A percentile compares a stretch with the other conserved stretches of the same genome.
Conservation (phyloP, 1,140 invertebrate genomes). For the Nilaparvata lugens region DNA sequence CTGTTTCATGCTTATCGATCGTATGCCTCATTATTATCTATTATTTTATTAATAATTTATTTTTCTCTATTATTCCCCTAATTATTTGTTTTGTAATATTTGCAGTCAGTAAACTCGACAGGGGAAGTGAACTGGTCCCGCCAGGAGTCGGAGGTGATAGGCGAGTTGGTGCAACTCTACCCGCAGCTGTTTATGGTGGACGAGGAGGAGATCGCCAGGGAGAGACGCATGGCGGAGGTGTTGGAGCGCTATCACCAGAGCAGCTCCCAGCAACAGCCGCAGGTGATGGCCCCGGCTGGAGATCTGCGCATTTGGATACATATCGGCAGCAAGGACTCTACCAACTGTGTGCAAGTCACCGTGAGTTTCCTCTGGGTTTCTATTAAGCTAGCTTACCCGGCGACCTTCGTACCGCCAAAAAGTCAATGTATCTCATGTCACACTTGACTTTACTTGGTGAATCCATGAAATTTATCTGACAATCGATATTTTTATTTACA, state of each 20-base stretch:
- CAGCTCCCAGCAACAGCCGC: slow-evolving; percentile 34
- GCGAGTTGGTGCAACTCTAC: slow-evolving; percentile 55
- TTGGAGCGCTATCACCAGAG: slow-evolving; percentile 55
- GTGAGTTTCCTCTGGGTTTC: too few species aligned
- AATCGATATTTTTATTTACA: too few species aligned
- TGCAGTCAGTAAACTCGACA: not conserved
- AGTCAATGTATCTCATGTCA: too few species aligned
- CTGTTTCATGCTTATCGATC: too few species aligned
- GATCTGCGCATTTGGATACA: slow-evolving; percentile 76
- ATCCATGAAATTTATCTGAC: too few species aligned
- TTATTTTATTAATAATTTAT: too few species aligned
- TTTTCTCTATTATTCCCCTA: too few species aligned
- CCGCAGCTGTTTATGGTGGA: slow-evolving; percentile 49
- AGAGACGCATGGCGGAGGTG: slow-evolving; percentile 58
- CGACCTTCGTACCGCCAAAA: too few species aligned
- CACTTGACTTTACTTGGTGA: too few species aligned
- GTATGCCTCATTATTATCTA: too few species aligned
- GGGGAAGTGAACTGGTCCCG: slow-evolving; percentile 43
- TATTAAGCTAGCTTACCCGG: too few species aligned
- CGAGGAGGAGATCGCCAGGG: slow-evolving; percentile 47
- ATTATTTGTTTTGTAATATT: too few species aligned
- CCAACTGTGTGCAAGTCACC: slow-evolving; percentile 49
- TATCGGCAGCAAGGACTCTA: slow-evolving; percentile 41
- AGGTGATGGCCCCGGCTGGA: slow-evolving; percentile 55
- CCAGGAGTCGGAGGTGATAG: slow-evolving; percentile 53